phyloP scores from a whole-genome alignment of 2,113 vertebrate species.

The Pyrgilauda ruficollis region DNA sequence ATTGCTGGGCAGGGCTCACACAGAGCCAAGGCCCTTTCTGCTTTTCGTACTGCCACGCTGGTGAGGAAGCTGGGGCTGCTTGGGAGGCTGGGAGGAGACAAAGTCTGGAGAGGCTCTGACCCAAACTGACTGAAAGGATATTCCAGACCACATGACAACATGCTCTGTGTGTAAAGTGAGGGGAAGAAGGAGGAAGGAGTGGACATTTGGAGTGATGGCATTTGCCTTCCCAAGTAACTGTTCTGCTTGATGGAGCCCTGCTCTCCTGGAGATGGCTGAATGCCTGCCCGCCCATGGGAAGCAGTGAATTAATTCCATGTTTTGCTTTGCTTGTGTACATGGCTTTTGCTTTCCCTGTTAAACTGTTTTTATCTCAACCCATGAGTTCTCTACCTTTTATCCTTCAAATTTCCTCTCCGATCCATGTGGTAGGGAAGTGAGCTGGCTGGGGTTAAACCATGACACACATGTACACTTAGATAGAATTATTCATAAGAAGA shows the following conservation, averaged over 20 bases:
- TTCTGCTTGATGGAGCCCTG: too few species aligned
- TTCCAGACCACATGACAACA: not conserved
- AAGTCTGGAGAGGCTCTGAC: not conserved
- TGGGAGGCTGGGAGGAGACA: not conserved
- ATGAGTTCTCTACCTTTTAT: not conserved
- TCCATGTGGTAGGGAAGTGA: not conserved
- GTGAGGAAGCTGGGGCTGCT: rapidly evolving
- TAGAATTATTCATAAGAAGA: not conserved
- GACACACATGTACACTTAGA: not conserved
- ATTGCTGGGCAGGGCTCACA: not conserved
- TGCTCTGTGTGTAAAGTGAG: not conserved
- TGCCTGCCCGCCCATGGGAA: not conserved
- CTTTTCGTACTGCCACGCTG: rapidly evolving
- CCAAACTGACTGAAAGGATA: not conserved
- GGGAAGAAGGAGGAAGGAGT: not conserved
- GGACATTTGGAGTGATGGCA: not conserved
- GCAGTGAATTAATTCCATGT: not conserved
- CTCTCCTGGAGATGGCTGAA: not conserved
- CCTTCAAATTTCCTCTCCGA: rapidly evolving
- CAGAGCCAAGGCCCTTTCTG: not conserved
- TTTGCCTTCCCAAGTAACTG: not conserved
- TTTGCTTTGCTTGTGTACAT: not conserved
- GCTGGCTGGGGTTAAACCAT: not conserved
- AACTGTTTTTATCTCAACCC: not conserved
- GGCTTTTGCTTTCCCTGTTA: not conserved